Percentiles rank a stretch among this genome's conserved stretches.
These are phyloP conservation scores for Solenodon paradoxus DNA, from an alignment of 2,113 vertebrate species.

Conservation along the genomic window DNA sequence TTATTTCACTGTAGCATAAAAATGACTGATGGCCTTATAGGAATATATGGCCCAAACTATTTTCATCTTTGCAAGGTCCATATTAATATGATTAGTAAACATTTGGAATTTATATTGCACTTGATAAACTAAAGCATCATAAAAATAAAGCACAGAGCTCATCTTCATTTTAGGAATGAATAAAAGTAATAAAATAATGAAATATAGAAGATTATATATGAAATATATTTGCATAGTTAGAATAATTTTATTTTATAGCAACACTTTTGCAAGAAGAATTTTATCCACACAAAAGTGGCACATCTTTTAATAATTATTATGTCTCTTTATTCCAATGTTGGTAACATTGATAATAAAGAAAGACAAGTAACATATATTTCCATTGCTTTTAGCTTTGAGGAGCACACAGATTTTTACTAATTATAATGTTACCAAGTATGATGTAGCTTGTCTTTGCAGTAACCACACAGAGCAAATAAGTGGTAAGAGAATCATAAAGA, in stretches of 20 bases:
- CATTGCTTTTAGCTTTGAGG: conserved; percentile 26
- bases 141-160: conserved; percentile 64
- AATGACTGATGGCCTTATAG: conserved; percentile 59
- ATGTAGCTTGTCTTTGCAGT: not conserved
- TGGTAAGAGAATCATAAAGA: not conserved
- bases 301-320: conserved; percentile 47
- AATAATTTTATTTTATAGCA: conserved; percentile 51
- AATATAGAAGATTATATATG: conserved; percentile 42
- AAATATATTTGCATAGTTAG: conserved; percentile 46
- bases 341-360: conserved; percentile 12
- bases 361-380: not conserved
- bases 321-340: conserved; percentile 17
- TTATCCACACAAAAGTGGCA: conserved; percentile 12
- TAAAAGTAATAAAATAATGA: conserved; percentile 65
- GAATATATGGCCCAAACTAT: conserved; percentile 63
- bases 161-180: conserved; percentile 61
- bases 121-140: conserved; percentile 58
- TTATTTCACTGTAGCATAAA: conserved; percentile 60
- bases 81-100: conserved; percentile 70
- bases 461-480: not conserved
- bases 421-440: conserved; percentile 24
- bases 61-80: conserved; percentile 57
- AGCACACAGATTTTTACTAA: conserved; percentile 40
- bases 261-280: conserved; percentile 56
- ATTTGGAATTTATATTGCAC: conserved; percentile 53